phyloP scores from a whole-genome alignment of 2,113 vertebrate genomes.

The Pachycephala philippinensis region DNA sequence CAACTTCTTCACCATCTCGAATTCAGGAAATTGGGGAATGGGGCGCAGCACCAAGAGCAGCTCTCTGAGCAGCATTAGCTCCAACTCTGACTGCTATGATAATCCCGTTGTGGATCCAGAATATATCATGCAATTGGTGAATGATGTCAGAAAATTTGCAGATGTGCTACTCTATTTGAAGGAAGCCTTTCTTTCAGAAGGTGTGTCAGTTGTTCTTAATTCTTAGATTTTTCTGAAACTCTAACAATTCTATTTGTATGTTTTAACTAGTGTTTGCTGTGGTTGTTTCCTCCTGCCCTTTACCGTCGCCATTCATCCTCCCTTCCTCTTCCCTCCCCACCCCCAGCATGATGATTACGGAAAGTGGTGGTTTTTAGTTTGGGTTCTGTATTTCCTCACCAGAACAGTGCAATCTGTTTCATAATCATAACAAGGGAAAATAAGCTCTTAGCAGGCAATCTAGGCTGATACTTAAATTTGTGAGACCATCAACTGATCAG shows the following conservation, averaged over 20 bases:
- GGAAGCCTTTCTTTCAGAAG: constrained; percentile 87
- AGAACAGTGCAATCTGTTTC: constrained; percentile 44
- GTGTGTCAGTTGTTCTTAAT: constrained; percentile 66
- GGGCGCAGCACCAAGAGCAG: constrained; percentile 80
- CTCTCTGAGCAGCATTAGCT: constrained; percentile 77
- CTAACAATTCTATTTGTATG: neutral
- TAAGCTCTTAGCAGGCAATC: neutral
- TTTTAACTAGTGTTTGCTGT: neutral
- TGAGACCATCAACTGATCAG: neutral
- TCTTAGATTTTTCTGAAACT: neutral
- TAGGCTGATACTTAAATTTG: neutral
- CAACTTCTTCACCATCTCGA: constrained; percentile 72
- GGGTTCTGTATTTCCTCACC: constrained; percentile 35
- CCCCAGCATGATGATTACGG: neutral
- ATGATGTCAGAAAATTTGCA: constrained; percentile 90
- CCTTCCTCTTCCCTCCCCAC: neutral
- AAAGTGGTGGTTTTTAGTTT: constrained; percentile 37
- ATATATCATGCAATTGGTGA: constrained; percentile 93
- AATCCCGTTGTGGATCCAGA: constrained; percentile 81
- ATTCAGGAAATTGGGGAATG: constrained; percentile 80
- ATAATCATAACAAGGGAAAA: constrained; percentile 4
- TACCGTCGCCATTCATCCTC: neutral
- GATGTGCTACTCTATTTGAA: constrained; percentile 91
- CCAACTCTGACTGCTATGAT: constrained; percentile 74
- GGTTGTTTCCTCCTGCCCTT: neutral